Base-by-base conservation (phyloP, 1,140 invertebrate genomes). In the Procambarus clarkii region DNA sequence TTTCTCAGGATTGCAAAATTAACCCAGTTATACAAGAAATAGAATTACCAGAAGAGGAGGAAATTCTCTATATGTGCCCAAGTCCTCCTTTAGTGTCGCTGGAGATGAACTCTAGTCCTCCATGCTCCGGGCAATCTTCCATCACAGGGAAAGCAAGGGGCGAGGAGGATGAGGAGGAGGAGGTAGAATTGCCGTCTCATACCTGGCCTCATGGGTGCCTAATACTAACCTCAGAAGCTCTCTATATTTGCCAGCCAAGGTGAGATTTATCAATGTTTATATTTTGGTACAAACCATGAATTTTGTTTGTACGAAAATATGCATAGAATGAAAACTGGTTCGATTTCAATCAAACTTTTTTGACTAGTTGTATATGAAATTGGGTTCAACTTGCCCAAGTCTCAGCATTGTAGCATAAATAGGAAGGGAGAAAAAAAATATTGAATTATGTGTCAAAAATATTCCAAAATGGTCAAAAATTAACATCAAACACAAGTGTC, bases 171-270 rank as follows among this genome's bases (percentile, higher is more conserved):
- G 84, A 86, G 78, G 85, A 92, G 21, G 71, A 92, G 2, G 71
- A 92, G 15, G 76, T 92, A 44, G 86, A 92, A 18, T 48, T 86
- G 24, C 92, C 94, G 93, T 34, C 94, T 94, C 15, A 92, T 94
- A 77, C 94, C 94, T 88, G 86, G 86, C 91, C 91, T 76, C 85
- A 88, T 95, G 96, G 96, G 4, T 97, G 97, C 94, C 95, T 97
- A 93, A 94, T 97, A 86, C 95, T 97, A 44, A 97, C 97, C 64
- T 96, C 96, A 94, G 95, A 94, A 93, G 95, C 95, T 93, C 95
- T 97, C 74, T 97, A 97, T 94, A 96, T 96, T 94, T 95, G 97
- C 93, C 94, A 95, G 93, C 94, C 97, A 44, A 96, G 96, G 96
- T 97, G 93, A 77, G 69, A 8, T 77, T 9, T 76, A 3, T 3